Evolutionary conservation across 1,140 invertebrate genomes (phyloP), one percentile per base, ranked within the genome.

Genomic region (Bombus waltoni): DNA sequence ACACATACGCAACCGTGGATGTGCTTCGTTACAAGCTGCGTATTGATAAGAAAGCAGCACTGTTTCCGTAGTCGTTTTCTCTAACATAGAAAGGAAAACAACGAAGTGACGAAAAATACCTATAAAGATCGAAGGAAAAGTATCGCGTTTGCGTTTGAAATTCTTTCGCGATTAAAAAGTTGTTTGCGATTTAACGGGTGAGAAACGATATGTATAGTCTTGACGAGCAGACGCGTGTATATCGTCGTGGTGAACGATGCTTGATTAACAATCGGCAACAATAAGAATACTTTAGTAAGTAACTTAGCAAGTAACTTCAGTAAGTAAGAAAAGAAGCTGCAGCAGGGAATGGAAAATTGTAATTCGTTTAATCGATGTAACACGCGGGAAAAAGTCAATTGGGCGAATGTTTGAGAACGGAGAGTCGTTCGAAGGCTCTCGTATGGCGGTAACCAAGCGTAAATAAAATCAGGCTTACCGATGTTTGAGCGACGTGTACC

Each of bases 401-500:
- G 72, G 76, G 40, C 76, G 1, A 62, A 44, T n/a, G 11, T 62
- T 44, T 18, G 35, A n/a, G 3, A 25, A 15, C 10, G 44, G 44
- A 68, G 72, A 32, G 38, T 25, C 10, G 8, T 3, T 15, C 3
- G 15, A 10, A 38, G 44, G 42, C 11, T 74, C 70, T 74, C 40
- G 2, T 40, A 53, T 42, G 68, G 40, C 70, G 40, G 62, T 70
- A 77, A 68, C 40, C n/a, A 59, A 32, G 40, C 83, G 68, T 85
- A 72, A 85, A 77, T 85, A 72, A 85, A 77, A 71, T 77, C 40
- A 59, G 66, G 68, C 62, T 83, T 59, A 18, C 77, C 28, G 71
- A 62, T 81, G 65, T 57, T n/a, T 32, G 72, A 57, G 44, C 88
- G 47, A 44, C 44, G 78, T 86, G 79, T 90, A 90, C 89, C 89